Evolutionary conservation across 2,113 vertebrate species (phyloP), one percentile per base, ranked within the genome.

Genomic region (Conger conger): DNA sequence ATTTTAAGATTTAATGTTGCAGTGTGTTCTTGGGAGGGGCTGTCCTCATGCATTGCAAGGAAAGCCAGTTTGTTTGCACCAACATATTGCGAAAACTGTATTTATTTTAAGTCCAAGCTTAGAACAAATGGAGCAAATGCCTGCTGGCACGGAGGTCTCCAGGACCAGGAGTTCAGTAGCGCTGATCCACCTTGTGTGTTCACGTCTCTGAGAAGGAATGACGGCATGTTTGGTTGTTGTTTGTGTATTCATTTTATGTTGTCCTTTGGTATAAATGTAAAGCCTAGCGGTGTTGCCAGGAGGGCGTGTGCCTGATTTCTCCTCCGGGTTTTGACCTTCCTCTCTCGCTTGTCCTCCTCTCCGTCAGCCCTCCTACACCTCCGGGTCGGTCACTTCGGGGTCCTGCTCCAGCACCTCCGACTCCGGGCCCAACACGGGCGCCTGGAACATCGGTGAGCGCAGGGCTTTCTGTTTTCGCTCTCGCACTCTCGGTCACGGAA

Each of bases 331-430:
- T 86, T 45, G 18, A 9, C 27, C 36, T 76, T 37, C 45, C 27
- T 53, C 60, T 37, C 63, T 2, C 36, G 18, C 57, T n/a, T 81
- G n/a, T 38, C 37, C 2, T 23, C 36, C 23, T 20, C 15, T 0
- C 33, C 42, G 76, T 89, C 91, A 99, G 98, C 96, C 97, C 85
- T 98, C 98, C 92, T 97, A 96, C 88, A 97, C 97, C 0, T 98
- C 98, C 73, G 90, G 93, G 82, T 94, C 94, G 0, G 73, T 94
- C 37, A 94, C 89, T 3, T 98, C 98, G 0, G 97, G 98, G 16
- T 99, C 97, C 85, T 97, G 96, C 90, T 99, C 98, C 88, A 99
- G 97, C 89, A 96, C 96, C 91, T 98, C 98, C 0, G 98, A 99
- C 90, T 97, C 97, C 76, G 95, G 95, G 16, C 90, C 95, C 88